Percentiles rank a stretch among this genome's conserved stretches.
Conservation (phyloP, 30 jellyfish, hydroid and myxozoan genomes). For the Hydra vulgaris region DNA sequence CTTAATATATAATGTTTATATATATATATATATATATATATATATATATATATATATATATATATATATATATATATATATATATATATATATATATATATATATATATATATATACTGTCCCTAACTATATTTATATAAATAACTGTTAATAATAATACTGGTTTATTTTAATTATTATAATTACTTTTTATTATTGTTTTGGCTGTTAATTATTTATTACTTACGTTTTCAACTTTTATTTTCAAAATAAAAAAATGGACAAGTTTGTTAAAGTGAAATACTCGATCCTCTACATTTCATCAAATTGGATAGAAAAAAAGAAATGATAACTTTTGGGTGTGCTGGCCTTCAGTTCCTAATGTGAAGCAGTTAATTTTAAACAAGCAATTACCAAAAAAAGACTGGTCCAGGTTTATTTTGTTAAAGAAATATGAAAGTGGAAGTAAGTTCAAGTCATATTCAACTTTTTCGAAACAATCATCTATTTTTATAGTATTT, state of each 20-base stretch:
- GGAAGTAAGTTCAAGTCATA: background rate
- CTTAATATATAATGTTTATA: no score
- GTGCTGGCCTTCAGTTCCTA: background rate
- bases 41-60: no score
- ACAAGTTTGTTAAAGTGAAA: background rate
- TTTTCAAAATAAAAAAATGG: background rate
- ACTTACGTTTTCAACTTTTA: background rate
- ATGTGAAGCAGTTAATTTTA: background rate
- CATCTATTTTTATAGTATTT: no score
- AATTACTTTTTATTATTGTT: background rate
- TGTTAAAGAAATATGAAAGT: background rate
- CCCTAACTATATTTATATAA: no score
- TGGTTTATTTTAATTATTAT: background rate
- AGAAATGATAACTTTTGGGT: background rate
- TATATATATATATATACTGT: no score
- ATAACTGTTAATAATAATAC: no score
- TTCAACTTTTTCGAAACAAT: background rate
- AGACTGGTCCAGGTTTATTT: background rate
- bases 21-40: no score
- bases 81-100: no score
- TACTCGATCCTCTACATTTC: background rate
- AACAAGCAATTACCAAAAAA: background rate
- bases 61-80: no score
- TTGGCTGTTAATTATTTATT: background rate
- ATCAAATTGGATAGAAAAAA: background rate